Evolutionary conservation across 2,797 vertebrate genomes (phyloP), one percentile per base, ranked within the genome.

Genomic region (Pangasius mekongensis): DNA sequence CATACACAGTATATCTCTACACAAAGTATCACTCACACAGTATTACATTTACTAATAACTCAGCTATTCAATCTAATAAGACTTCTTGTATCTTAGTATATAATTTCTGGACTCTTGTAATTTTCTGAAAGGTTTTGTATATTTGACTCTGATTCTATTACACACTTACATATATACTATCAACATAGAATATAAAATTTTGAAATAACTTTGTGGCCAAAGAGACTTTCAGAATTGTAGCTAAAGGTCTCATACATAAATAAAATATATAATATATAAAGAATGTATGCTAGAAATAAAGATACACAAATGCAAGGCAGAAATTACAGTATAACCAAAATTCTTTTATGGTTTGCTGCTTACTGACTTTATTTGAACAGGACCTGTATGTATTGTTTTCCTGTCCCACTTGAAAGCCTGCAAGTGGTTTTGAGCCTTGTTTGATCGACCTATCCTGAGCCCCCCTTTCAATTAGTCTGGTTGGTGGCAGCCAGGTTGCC

Each of bases 401-500:
- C 4, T 73, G 62, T 83, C 49, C 36, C 43, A 83, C 84, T 90
- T 76, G 84, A 84, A 91, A 93, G 92, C 91, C 93, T 93, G 92
- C 80, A 93, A 92, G 93, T 90, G 64, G 91, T 88, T 92, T 92
- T 94, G 92, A 94, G 91, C 91, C 91, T 92, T 93, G 90, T 95
- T 95, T 95, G 95, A 95, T 91, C 92, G 93, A 95, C 93, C 94
- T 92, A 88, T 93, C 93, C 43, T 91, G 90, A 93, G 89, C 30
- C 92, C 90, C 88, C 83, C 89, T 91, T 56, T 88, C 90, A 88
- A 88, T 91, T 92, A 95, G 94, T 96, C 93, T 95, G 92, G 93
- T 94, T 94, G 94, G 95, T 95, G 95, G 95, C 94, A 95, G 94
- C 94, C 94, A 95, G 94, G 96, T 97, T 97, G 94, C 95, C 96